These are phyloP conservation scores for Zoanthus gigantus DNA, from an alignment of 92 coral and sea anemone species.

Conservation along the genomic window DNA sequence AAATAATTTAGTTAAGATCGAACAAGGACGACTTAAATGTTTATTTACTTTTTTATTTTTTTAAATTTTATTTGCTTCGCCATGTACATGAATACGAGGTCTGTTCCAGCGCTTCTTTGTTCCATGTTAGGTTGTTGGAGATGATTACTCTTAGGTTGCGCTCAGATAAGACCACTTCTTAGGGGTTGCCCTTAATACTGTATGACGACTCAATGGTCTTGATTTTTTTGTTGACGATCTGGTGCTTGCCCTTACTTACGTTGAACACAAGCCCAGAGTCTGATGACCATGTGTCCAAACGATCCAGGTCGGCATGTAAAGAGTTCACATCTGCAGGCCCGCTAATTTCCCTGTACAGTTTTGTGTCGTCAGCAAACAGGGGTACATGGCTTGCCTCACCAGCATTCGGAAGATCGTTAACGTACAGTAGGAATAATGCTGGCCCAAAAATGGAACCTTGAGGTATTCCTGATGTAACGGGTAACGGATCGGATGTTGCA, in stretches of 20 bases:
- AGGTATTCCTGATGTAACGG: too few species aligned
- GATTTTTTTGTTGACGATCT: background rate
- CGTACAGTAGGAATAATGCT: too few species aligned
- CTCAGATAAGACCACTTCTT: background rate
- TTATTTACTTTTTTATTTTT: too few species aligned
- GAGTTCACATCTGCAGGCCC: background rate
- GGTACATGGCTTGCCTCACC: too few species aligned
- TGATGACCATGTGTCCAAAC: background rate
- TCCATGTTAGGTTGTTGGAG: constrained; percentile 8
- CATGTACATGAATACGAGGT: too few species aligned
- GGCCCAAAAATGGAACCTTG: too few species aligned
- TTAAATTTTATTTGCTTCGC: too few species aligned
- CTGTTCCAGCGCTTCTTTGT: background rate
- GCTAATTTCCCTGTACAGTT: background rate
- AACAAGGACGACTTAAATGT: too few species aligned
- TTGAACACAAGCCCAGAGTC: background rate
- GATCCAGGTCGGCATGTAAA: background rate
- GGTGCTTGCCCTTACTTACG: background rate
- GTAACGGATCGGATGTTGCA: too few species aligned
- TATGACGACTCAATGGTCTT: background rate
- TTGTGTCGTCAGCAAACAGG: background rate
- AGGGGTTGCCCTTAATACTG: background rate
- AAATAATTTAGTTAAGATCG: too few species aligned
- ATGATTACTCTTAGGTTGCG: background rate
- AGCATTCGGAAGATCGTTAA: too few species aligned